Conservation (phyloP, 2,113 vertebrate genomes). For the Triplophysa siluroides region DNA sequence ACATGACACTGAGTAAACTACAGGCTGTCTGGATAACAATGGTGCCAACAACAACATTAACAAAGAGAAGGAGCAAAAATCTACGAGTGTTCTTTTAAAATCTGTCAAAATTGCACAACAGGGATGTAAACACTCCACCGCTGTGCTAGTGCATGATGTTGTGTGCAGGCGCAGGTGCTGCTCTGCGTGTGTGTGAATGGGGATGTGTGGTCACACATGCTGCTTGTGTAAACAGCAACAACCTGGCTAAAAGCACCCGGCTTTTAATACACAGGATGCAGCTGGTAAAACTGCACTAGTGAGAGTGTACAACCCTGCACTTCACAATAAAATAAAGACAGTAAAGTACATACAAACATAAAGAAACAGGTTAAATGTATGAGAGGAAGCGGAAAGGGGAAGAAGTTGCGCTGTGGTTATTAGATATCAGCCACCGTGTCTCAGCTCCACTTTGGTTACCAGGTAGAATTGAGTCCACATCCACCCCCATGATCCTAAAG, state of each 20-base stretch:
- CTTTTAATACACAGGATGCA: slow-evolving; percentile 67
- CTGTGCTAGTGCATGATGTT: slow-evolving; percentile 1
- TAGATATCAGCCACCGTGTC: background rate
- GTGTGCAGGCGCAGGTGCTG: slow-evolving; percentile 26
- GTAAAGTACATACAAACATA: background rate
- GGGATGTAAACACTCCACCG: slow-evolving; percentile 3
- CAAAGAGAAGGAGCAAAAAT: slow-evolving; percentile 2
- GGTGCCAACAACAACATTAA: background rate
- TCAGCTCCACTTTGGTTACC: slow-evolving; percentile 5
- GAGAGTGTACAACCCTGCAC: background rate
- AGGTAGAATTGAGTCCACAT: slow-evolving; percentile 16
- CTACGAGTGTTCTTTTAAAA: background rate
- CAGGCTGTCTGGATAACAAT: slow-evolving; percentile 8
- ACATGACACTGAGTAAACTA: slow-evolving; percentile 23
- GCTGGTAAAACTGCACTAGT: slow-evolving; percentile 37
- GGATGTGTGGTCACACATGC: background rate
- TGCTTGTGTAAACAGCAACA: slow-evolving; percentile 12
- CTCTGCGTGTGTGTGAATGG: slow-evolving; percentile 7
- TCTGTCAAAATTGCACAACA: slow-evolving; percentile 1
- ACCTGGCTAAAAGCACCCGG: background rate
- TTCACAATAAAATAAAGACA: background rate
- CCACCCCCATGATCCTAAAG: background rate
- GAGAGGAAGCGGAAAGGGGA: background rate
- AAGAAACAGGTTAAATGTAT: background rate
- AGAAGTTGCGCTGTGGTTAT: slow-evolving; percentile 10